Percentiles rank a stretch among this genome's conserved stretches.
phyloP scores from a whole-genome alignment of 2,797 vertebrate species.

The Pangasius larnaudii region DNA sequence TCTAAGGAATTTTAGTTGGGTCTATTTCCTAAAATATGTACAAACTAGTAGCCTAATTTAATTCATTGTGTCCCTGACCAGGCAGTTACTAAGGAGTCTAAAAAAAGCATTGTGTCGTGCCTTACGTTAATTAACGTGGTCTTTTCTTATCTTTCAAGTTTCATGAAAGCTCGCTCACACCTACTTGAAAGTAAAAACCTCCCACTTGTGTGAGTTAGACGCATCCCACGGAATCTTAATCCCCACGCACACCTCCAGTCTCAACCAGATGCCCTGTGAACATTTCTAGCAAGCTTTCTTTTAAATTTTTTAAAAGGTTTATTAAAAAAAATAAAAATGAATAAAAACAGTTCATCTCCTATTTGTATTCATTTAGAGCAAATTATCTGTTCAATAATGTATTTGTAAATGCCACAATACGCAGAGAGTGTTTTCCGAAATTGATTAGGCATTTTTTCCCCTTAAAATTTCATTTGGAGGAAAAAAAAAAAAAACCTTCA shows the following conservation, averaged over 20 bases:
- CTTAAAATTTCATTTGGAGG: background rate
- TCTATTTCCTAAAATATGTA: too few species aligned
- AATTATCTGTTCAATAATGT: background rate
- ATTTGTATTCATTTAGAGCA: background rate
- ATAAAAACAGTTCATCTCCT: too few species aligned
- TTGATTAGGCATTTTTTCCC: background rate
- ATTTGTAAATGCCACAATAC: background rate
- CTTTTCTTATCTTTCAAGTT: too few species aligned
- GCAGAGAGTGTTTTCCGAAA: background rate
- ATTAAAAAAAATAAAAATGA: too few species aligned
- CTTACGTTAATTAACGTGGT: too few species aligned
- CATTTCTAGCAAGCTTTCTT: background rate
- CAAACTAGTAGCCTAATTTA: too few species aligned
- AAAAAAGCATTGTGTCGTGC: too few species aligned
- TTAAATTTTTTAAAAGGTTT: background rate
- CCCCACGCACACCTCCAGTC: background rate
- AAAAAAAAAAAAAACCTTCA: background rate
- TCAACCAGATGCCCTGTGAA: background rate
- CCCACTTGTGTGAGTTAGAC: background rate
- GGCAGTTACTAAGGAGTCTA: too few species aligned
- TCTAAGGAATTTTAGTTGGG: background rate
- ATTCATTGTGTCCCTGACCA: too few species aligned
- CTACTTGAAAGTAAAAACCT: background rate
- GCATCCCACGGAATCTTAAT: background rate
- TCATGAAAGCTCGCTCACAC: background rate